Conservation (phyloP, 1,140 invertebrate genomes). For the Drusus annulatus region DNA sequence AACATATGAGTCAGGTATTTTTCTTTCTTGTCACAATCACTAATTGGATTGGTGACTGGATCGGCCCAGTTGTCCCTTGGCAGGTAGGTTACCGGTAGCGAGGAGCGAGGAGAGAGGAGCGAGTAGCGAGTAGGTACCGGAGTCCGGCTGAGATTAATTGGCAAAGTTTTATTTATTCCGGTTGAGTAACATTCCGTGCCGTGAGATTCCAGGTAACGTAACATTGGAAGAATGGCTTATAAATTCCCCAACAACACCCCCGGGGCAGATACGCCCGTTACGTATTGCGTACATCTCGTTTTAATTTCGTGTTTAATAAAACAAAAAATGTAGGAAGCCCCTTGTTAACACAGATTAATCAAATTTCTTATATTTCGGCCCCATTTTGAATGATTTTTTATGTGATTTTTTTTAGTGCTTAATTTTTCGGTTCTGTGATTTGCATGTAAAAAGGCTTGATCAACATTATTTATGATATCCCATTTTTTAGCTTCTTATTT, state of each 20-base stretch:
- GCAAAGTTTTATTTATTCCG: slow-evolving; percentile 57
- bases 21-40: no score
- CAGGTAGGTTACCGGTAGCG: background rate
- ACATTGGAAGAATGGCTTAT: slow-evolving; percentile 51
- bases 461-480: no score
- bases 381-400: background rate
- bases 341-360: slow-evolving; percentile 22
- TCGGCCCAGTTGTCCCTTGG: no score
- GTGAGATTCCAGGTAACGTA: slow-evolving; percentile 44
- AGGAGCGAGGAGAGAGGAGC: no score
- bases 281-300: slow-evolving; percentile 34
- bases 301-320: slow-evolving; percentile 41
- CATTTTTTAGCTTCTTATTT: no score
- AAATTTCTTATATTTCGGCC: background rate
- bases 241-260: slow-evolving; percentile 42
- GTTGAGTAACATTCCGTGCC: slow-evolving; percentile 43
- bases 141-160: slow-evolving; percentile 51
- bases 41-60: no score
- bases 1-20: no score
- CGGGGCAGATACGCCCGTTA: slow-evolving; percentile 27
- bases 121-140: background rate
- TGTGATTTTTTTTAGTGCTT: background rate
- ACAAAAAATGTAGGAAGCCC: slow-evolving; percentile 14
- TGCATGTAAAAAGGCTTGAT: no score
- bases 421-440: no score